These are phyloP conservation scores for Ploceus nigricollis DNA, from an alignment of 2,113 vertebrate species.

Conservation along the genomic window DNA sequence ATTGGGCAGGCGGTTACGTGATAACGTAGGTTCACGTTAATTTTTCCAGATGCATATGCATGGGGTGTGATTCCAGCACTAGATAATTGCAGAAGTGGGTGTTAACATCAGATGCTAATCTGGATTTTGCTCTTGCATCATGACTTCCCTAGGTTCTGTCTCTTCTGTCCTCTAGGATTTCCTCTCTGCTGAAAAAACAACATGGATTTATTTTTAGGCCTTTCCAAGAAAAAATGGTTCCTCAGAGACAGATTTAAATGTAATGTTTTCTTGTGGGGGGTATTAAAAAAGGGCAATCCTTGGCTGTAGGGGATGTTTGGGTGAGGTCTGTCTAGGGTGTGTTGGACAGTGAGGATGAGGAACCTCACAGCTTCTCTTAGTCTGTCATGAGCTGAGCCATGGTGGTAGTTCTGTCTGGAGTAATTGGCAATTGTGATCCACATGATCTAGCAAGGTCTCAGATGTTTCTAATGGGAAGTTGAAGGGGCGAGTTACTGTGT, in stretches of 20 bases:
- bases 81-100: not conserved
- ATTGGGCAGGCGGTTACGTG: not conserved
- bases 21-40: not conserved
- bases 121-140: not conserved
- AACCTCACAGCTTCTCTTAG: not conserved
- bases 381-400: not conserved
- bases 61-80: not conserved
- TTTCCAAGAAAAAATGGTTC: not conserved
- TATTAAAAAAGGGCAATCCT: not conserved
- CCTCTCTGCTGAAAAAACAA: not conserved
- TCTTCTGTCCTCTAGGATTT: not conserved
- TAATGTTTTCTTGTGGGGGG: not conserved
- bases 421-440: accelerated
- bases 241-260: not conserved
- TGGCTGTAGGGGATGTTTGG: not conserved
- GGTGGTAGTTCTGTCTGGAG: not conserved
- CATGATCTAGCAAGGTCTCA: not conserved
- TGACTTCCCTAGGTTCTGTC: not conserved
- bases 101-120: not conserved
- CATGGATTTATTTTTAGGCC: not conserved
- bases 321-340: not conserved
- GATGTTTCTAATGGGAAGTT: not conserved
- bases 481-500: not conserved
- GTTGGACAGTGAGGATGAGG: not conserved
- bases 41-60: not conserved